phyloP scores from a whole-genome alignment of 2,113 vertebrate genomes.

The Canis aureus region DNA sequence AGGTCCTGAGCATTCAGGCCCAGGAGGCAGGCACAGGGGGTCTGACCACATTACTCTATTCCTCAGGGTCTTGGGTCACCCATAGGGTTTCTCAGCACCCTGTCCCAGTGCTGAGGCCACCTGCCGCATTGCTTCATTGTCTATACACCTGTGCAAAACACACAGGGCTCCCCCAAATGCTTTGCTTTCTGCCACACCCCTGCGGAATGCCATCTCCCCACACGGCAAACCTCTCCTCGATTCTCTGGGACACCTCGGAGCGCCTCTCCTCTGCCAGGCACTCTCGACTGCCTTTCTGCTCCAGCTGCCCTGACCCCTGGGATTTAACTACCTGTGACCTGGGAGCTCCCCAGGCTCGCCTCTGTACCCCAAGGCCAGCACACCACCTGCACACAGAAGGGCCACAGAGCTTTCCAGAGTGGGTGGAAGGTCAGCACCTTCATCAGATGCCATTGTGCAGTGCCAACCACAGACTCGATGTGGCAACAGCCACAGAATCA shows the following conservation, averaged over 20 bases:
- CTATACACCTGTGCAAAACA: not conserved
- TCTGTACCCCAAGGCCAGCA: not conserved
- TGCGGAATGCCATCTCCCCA: not conserved
- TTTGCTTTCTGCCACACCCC: not conserved
- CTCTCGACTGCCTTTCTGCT: not conserved
- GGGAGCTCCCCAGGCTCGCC: not conserved
- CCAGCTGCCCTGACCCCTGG: too few species aligned
- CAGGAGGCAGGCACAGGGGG: not conserved
- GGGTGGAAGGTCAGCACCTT: not conserved
- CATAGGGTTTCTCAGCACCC: not conserved
- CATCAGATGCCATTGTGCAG: not conserved
- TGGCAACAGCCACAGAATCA: not conserved
- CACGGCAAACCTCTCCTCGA: not conserved
- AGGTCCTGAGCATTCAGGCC: not conserved
- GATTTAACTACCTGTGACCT: too few species aligned
- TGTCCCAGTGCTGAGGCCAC: not conserved
- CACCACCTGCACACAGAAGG: not conserved
- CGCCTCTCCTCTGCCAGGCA: not conserved
- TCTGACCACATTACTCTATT: not conserved
- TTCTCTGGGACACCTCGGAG: not conserved
- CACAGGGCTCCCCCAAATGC: not conserved
- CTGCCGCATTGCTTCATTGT: not conserved
- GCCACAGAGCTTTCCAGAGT: not conserved
- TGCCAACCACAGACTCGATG: not conserved
- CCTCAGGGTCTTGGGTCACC: not conserved